Evolutionary conservation across 1,140 invertebrate species (phyloP).

Genomic region (Saccostrea glomerata): DNA sequence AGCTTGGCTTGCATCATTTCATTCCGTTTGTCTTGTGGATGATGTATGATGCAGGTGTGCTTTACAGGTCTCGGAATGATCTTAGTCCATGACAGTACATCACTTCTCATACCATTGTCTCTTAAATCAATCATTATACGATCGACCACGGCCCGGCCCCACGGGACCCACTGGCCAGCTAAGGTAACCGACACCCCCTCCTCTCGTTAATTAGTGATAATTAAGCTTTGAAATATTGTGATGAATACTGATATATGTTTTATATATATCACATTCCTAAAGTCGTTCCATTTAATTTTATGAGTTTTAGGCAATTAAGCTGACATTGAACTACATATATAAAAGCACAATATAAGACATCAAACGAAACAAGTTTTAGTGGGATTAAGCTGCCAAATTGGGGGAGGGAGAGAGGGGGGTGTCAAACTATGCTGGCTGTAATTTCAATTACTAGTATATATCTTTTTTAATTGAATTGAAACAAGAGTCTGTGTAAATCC

Average conservation of each 20-base stretch:
- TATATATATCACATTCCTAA: neutral
- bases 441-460: too few species aligned
- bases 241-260: neutral
- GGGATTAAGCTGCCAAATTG: too few species aligned
- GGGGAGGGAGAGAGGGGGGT: too few species aligned
- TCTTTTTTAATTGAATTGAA: too few species aligned
- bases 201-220: neutral
- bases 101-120: conserved; percentile 11
- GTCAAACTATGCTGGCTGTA: too few species aligned
- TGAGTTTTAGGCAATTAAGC: too few species aligned
- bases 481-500: too few species aligned
- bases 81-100: conserved; percentile 12
- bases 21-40: neutral
- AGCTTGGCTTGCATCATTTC: neutral
- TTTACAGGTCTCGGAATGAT: neutral
- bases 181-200: neutral
- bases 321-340: too few species aligned
- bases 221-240: neutral
- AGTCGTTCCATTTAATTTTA: too few species aligned
- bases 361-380: too few species aligned
- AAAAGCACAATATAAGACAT: too few species aligned
- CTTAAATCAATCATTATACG: conserved; percentile 8
- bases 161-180: neutral
- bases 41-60: conserved; percentile 32
- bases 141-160: neutral